Evolutionary conservation across 2,797 vertebrate genomes (phyloP).

Genomic region (Hafferia zeledoni): DNA sequence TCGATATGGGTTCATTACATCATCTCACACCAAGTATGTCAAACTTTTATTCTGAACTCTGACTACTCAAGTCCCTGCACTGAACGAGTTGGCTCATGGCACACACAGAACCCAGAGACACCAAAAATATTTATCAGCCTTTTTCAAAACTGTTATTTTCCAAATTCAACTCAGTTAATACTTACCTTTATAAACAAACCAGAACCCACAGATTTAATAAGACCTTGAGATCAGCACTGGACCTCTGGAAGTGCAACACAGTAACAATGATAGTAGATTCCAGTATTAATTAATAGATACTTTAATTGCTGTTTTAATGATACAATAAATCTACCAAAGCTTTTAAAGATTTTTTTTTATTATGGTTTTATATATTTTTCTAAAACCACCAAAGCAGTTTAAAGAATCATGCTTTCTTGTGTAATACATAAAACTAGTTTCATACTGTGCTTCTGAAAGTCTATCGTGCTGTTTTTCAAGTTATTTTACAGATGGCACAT

Average conservation of each 20-base stretch:
- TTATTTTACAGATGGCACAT: constrained; percentile 69
- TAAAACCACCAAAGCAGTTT: constrained; percentile 76
- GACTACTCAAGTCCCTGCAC: not conserved
- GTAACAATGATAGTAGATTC: constrained; percentile 34
- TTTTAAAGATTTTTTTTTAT: constrained; percentile 65
- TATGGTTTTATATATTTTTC: constrained; percentile 68
- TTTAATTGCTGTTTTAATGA: constrained; percentile 71
- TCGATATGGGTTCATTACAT: not conserved
- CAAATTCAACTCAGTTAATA: not conserved
- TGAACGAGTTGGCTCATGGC: not conserved
- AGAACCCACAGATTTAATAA: not conserved
- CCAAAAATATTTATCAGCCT: not conserved
- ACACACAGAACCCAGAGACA: not conserved
- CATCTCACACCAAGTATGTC: not conserved
- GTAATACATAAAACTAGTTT: constrained; percentile 64
- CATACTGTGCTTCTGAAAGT: constrained; percentile 61
- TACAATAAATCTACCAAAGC: constrained; percentile 49
- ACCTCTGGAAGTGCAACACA: constrained; percentile 11
- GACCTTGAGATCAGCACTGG: not conserved
- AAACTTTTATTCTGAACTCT: not conserved
- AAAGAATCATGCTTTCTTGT: constrained; percentile 69
- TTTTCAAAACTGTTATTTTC: not conserved
- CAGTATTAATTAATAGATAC: constrained; percentile 7
- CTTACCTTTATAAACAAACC: constrained; percentile 31
- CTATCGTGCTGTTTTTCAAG: constrained; percentile 58